Percentiles rank a stretch among this genome's conserved stretches.
Conservation (phyloP, 2,888 invertebrate genomes). For the Dryobota labecula region DNA sequence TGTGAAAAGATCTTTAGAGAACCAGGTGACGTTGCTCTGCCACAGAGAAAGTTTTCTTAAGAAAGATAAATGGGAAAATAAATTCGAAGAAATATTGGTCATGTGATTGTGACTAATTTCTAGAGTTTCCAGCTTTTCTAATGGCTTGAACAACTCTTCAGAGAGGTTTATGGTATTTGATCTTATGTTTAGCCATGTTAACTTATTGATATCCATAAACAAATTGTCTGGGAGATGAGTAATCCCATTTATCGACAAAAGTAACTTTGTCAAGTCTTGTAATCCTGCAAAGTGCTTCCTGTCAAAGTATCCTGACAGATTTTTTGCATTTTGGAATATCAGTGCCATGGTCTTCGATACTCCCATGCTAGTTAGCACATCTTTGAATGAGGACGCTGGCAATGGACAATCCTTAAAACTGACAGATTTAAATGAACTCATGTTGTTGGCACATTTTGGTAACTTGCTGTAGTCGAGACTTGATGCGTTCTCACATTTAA, state of each 20-base stretch:
- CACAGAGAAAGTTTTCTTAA: conserved; percentile 92
- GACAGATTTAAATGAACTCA: conserved; percentile 85
- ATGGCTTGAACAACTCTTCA: conserved; percentile 89
- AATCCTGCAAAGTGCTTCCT: conserved; percentile 91
- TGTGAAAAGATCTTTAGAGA: conserved; percentile 91
- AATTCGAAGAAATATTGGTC: conserved; percentile 90
- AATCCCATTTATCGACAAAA: conserved; percentile 91
- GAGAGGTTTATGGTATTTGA: conserved; percentile 91
- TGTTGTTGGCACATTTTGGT: conserved; percentile 85
- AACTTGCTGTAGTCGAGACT: conserved; percentile 84
- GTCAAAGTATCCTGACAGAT: conserved; percentile 89
- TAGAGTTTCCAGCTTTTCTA: conserved; percentile 90
- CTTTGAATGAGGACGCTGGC: conserved; percentile 87
- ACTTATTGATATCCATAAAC: conserved; percentile 90
- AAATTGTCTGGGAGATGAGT: conserved; percentile 91
- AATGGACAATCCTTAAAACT: conserved; percentile 90
- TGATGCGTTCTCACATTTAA: conserved; percentile 85
- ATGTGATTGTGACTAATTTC: conserved; percentile 93
- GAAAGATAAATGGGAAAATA: conserved; percentile 91
- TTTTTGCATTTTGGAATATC: conserved; percentile 89
- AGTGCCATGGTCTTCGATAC: conserved; percentile 88
- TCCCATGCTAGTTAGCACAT: conserved; percentile 86
- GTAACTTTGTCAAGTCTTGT: conserved; percentile 88
- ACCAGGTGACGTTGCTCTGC: conserved; percentile 92
- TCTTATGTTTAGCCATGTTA: conserved; percentile 92